Base-by-base conservation (phyloP, 2,888 invertebrate species). In the Eilema depressum region DNA sequence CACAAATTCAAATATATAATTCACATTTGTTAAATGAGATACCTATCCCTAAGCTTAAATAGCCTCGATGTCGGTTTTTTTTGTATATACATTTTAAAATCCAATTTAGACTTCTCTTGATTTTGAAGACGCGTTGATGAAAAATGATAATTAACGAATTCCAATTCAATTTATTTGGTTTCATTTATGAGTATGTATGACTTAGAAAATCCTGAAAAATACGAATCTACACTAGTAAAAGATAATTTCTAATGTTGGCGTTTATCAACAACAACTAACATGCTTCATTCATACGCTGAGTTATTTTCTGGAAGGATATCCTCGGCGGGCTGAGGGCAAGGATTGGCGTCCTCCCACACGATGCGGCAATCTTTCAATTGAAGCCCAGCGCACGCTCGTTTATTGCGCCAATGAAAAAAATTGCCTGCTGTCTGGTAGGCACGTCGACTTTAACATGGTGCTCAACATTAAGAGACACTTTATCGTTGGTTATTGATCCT, bases 301-400 rank as follows among this genome's bases (percentile, higher is more conserved):
- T 91, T 90, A 90, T 90, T 89, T 93, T 94, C 91, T 95, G 95
- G 95, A 95, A 95, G 95, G 95, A 95, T 93, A 95, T 95, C 94
- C 95, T 91, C 92, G 88, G 85, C 87, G 76, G 83, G 76, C 86
- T 89, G 91, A 90, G 92, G 93, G 92, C 91, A 92, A 91, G 91
- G 86, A 89, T 91, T 90, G 89, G 88, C 88, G 89, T 87, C 94
- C 91, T 92, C 94, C 95, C 95, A 94, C 95, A 92, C 91, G 83
- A 79, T 81, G 76, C 76, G 81, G 90, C 91, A 95, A 95, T 95
- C 91, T 94, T 95, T 77, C 95, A 95, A 95, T 95, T 95, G 93
- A 94, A 88, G 78, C 86, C 78, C 88, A 89, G 91, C 89, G 89
- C 90, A 90, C 89, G 89, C 89, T 84, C 85, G 87, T 84, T 93